Conservation (phyloP, 2,113 vertebrate genomes). For the Takifugu bimaculatus region DNA sequence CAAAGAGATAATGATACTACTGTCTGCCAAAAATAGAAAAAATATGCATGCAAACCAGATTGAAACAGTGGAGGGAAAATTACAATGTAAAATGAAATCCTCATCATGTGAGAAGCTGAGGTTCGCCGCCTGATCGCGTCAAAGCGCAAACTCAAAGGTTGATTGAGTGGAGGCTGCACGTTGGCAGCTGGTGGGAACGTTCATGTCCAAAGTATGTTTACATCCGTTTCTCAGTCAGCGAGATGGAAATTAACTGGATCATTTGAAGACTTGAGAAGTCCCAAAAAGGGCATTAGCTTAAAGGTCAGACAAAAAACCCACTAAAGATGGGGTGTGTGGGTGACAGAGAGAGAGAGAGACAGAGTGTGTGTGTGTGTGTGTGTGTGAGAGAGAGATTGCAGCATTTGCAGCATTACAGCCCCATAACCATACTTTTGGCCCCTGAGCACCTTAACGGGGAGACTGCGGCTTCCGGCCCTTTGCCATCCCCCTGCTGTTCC, state of each 20-base stretch:
- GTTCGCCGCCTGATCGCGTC: not conserved
- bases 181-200: constrained; percentile 21
- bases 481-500: constrained; percentile 22
- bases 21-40: not conserved
- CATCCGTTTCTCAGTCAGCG: constrained; percentile 24
- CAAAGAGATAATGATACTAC: not conserved
- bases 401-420: constrained; percentile 40
- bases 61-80: too few species aligned
- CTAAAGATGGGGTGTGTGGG: not conserved
- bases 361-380: not conserved
- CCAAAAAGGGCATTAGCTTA: constrained; percentile 30
- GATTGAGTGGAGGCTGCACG: constrained; percentile 1
- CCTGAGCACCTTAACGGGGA: constrained; percentile 60
- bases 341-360: not conserved
- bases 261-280: constrained; percentile 16
- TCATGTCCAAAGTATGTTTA: constrained; percentile 26
- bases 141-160: constrained; percentile 18
- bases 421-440: constrained; percentile 45
- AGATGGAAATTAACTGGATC: constrained; percentile 29
- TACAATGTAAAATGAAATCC: too few species aligned
- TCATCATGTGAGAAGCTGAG: constrained; percentile 4
- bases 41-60: too few species aligned
- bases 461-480: constrained; percentile 41
- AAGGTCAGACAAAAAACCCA: constrained; percentile 26
- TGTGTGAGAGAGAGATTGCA: not conserved